Percentiles rank a stretch among this genome's conserved stretches.
These are phyloP conservation scores for Drosophila diplacantha DNA, from an alignment of 2,888 invertebrate species.

Conservation along the genomic window DNA sequence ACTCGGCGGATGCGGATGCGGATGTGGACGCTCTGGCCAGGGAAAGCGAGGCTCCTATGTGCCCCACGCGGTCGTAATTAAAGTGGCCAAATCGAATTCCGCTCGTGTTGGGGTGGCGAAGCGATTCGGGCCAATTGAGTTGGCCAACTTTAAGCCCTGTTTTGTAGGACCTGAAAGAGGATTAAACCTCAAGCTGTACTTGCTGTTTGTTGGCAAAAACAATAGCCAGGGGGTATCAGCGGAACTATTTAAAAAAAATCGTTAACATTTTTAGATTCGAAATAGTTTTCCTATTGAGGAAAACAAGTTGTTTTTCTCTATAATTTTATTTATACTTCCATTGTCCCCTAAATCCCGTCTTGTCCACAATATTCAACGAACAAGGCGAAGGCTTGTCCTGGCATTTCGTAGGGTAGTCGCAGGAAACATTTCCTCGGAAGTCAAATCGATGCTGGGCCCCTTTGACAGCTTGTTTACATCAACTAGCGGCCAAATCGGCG, in stretches of 20 bases:
- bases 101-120: constrained; percentile 12
- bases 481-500: constrained; percentile 32
- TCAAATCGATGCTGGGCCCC: constrained; percentile 59
- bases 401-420: constrained; percentile 5
- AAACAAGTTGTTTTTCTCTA: not conserved
- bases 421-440: constrained; percentile 31
- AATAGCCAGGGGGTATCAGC: not conserved
- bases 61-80: constrained; percentile 43
- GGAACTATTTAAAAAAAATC: not conserved
- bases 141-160: constrained; percentile 28
- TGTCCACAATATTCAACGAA: not conserved
- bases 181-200: constrained; percentile 25
- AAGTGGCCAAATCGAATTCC: constrained; percentile 39
- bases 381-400: not conserved
- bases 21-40: constrained; percentile 11
- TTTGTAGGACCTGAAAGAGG: constrained; percentile 16
- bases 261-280: not conserved
- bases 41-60: constrained; percentile 39
- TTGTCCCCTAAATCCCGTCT: not conserved
- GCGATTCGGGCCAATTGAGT: constrained; percentile 21
- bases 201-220: not conserved
- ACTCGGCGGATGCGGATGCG: constrained; percentile 28
- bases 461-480: constrained; percentile 69
- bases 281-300: not conserved
- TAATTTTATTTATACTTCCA: not conserved